These are phyloP conservation scores for Xerus rutilus DNA, from an alignment of 2,797 vertebrate species.

Conservation along the genomic window DNA sequence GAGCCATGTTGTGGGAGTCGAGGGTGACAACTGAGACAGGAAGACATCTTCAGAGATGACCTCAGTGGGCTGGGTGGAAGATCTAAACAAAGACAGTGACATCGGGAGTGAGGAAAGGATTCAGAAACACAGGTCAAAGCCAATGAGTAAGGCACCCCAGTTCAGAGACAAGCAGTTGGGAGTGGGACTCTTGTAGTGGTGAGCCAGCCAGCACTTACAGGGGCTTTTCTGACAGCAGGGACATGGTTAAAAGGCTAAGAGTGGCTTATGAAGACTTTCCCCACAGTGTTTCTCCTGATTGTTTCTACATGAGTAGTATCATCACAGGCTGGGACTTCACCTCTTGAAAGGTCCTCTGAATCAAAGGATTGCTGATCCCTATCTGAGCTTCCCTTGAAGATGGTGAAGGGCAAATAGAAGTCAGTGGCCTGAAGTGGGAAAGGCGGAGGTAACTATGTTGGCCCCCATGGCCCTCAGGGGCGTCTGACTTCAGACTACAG, in stretches of 20 bases:
- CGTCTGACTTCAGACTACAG: neutral
- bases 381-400: neutral
- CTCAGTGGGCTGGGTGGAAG: neutral
- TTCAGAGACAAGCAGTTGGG: neutral
- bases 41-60: neutral
- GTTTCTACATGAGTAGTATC: neutral
- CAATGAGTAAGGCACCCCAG: neutral
- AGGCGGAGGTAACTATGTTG: rapidly evolving
- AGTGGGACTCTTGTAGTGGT: neutral
- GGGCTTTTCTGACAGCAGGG: neutral
- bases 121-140: neutral
- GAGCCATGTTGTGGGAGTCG: neutral
- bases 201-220: too few species aligned
- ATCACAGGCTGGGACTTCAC: neutral
- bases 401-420: neutral
- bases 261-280: neutral
- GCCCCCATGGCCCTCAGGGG: neutral
- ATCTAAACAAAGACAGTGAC: neutral
- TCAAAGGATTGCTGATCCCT: neutral
- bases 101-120: neutral
- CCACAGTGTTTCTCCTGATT: neutral
- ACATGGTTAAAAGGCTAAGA: neutral
- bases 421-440: neutral
- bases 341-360: neutral
- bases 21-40: neutral